A percentile compares a stretch with the other conserved stretches of the same genome.
phyloP scores from a whole-genome alignment of 2,888 invertebrate genomes.

The Lamproptera curius region DNA sequence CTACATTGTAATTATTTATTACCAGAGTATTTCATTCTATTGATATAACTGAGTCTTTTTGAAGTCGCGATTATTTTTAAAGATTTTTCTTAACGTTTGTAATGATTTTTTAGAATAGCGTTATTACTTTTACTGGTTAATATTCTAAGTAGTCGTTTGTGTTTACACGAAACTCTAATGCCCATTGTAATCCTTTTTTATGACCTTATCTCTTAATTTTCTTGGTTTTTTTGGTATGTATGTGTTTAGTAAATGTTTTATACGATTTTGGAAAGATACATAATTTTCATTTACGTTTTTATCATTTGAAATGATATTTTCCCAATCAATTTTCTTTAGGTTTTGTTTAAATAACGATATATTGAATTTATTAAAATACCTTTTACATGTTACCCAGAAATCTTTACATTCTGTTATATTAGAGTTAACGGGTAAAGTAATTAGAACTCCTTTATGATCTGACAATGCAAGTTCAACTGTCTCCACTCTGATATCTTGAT shows the following conservation, averaged over 20 bases:
- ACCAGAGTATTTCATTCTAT: background rate
- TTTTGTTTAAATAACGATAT: background rate
- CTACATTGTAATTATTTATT: background rate
- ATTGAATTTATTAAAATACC: background rate
- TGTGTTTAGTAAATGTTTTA: background rate
- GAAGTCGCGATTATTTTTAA: background rate
- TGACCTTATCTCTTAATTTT: background rate
- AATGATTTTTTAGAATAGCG: background rate
- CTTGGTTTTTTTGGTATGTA: background rate
- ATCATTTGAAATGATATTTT: background rate
- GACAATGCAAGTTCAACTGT: background rate
- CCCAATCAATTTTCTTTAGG: background rate
- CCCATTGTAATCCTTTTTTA: conserved; percentile 1
- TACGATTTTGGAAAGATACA: no score
- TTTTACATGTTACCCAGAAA: background rate
- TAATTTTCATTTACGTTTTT: background rate
- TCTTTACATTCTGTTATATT: background rate
- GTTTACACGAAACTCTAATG: conserved; percentile 1
- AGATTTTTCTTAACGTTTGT: background rate
- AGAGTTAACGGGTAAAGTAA: background rate
- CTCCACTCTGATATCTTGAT: background rate
- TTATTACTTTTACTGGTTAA: background rate
- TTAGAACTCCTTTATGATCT: background rate
- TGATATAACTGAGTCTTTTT: background rate
- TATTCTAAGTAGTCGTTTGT: no score